Percentiles rank a stretch among this genome's conserved stretches.
Conservation (phyloP, 2,888 invertebrate genomes). For the Sabatieria punctata region DNA sequence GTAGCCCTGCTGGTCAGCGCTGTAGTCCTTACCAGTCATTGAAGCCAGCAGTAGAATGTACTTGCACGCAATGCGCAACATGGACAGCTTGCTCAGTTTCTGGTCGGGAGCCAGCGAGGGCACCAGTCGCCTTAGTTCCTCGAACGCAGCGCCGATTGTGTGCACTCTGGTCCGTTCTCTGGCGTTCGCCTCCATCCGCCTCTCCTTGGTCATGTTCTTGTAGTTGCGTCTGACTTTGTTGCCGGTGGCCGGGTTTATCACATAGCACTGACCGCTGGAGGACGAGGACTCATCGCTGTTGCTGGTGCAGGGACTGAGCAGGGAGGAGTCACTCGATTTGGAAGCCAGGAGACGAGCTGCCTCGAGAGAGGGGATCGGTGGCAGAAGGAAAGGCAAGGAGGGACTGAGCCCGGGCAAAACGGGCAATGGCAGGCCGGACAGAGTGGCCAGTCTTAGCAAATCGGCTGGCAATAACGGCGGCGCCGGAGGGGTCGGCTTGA, state of each 20-base stretch:
- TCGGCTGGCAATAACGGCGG: too few species aligned
- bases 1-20: conserved; percentile 44
- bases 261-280: too few species aligned
- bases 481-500: too few species aligned
- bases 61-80: conserved; percentile 74
- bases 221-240: conserved; percentile 56
- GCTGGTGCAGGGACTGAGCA: too few species aligned
- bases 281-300: too few species aligned
- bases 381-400: too few species aligned
- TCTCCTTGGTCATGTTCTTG: conserved; percentile 81
- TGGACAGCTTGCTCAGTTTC: conserved; percentile 77
- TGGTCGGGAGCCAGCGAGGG: conserved; percentile 82
- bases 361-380: too few species aligned
- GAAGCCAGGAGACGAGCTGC: too few species aligned
- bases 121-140: conserved; percentile 61
- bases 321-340: too few species aligned
- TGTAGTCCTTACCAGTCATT: conserved; percentile 52
- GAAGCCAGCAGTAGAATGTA: conserved; percentile 72
- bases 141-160: conserved; percentile 86
- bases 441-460: too few species aligned
- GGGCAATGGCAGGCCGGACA: too few species aligned
- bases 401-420: too few species aligned
- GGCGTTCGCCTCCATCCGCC: conserved; percentile 83
- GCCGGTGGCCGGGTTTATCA: conserved; percentile 8
- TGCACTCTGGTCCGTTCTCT: conserved; percentile 78